Evolutionary conservation across 2,113 vertebrate genomes (phyloP), one percentile per base, ranked within the genome.

Genomic region (Syngnathus scovelli): DNA sequence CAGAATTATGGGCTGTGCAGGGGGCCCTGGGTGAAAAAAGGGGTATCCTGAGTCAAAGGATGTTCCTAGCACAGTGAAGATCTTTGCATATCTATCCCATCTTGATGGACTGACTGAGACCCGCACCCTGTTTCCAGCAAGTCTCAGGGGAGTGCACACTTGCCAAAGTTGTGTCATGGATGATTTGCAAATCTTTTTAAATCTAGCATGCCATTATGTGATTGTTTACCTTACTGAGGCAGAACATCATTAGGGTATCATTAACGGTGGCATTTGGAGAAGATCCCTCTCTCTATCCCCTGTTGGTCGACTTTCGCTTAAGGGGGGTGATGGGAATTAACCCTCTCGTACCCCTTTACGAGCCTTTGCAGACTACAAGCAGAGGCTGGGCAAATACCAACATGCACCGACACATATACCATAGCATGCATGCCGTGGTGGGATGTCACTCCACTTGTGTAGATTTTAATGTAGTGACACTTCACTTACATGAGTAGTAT

Each of bases 241-340:
- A 41, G 15, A 78, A 70, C 62, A 64, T 61, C 19, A 39, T 68
- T 38, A 67, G 1, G 49, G 1, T 46, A 61, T 75, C 63, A 66
- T 79, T 77, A 72, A 68, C 5, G 82, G 68, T 82, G 74, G 71
- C 85, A 83, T 85, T 87, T 87, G 79, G 83, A 88, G 80, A 76
- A 76, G 67, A 72, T 87, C 83, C 79, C 85, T 88, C 75, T 78
- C 86, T 76, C 74, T 83, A 75, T 83, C 80, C 78, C 78, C 76
- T 8, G 51, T 9, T 5, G 78, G 76, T 58, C 13, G 27, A 36
- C 61, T 75, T 74, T 86, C 23, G 56, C 69, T 77, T 70, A 63
- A 82, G 69, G 75, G 68, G 36, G 70, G 75, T 67, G 81, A 68
- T 77, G 71, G 49, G 69, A 84, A 66, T 74, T 72, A 75, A 65